Conservation (phyloP, 2,797 vertebrate species). For the Gadopsis bispinosus region DNA sequence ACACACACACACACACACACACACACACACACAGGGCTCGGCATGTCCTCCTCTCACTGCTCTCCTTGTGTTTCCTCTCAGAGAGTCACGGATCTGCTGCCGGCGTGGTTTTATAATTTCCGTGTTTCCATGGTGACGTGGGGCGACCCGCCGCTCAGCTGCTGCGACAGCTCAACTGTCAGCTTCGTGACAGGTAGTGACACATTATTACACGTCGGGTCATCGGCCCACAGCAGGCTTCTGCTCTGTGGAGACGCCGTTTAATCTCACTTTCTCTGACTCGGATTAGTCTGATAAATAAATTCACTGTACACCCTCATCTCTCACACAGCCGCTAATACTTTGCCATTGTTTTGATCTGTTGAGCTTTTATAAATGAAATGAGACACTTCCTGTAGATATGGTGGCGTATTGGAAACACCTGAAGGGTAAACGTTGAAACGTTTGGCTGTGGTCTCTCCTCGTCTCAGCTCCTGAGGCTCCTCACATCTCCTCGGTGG, state of each 20-base stretch:
- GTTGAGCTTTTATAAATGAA: no score
- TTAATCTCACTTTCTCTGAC: no score
- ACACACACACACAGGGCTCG: background rate
- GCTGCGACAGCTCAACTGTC: constrained; percentile 92
- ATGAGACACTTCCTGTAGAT: no score
- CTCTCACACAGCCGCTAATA: no score
- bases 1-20: background rate
- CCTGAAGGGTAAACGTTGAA: background rate
- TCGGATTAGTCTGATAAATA: no score
- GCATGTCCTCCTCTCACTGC: no score
- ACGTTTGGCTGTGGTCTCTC: background rate
- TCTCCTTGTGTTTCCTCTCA: constrained; percentile 62
- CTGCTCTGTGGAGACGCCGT: no score
- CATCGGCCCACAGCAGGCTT: no score
- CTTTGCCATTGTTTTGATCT: no score
- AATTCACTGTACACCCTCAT: no score
- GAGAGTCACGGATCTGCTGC: constrained; percentile 92
- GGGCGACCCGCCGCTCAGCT: constrained; percentile 92
- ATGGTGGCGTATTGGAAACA: background rate
- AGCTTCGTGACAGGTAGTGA: constrained; percentile 92
- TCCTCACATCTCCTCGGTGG: constrained; percentile 91
- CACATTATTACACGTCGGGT: no score
- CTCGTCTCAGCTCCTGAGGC: constrained; percentile 89
- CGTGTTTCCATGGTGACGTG: constrained; percentile 96
- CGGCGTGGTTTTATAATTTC: constrained; percentile 97